Evolutionary conservation across 1,140 invertebrate genomes (phyloP).

Genomic region (Bombus turneri): DNA sequence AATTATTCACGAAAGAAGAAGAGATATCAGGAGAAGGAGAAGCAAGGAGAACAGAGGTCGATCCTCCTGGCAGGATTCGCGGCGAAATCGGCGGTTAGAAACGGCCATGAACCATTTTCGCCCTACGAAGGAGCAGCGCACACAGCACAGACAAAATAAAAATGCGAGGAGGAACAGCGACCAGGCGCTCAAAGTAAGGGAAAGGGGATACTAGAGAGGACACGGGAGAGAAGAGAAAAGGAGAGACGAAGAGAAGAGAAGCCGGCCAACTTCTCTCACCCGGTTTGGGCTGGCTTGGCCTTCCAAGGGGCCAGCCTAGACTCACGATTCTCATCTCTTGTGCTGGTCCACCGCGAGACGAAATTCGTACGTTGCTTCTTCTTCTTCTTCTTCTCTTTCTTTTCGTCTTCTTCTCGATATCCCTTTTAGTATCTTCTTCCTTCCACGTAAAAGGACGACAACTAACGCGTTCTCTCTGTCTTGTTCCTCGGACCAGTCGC

Average conservation of each 20-base stretch:
- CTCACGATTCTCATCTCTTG: constrained; percentile 67
- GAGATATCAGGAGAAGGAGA: neutral
- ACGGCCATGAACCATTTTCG: constrained; percentile 78
- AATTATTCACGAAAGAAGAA: neutral
- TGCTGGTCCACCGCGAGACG: constrained; percentile 62
- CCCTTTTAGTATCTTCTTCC: neutral
- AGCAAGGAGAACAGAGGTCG: constrained; percentile 43
- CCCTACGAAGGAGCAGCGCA: constrained; percentile 67
- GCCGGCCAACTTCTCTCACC: constrained; percentile 69
- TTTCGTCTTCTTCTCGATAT: neutral
- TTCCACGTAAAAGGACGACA: constrained; percentile 1
- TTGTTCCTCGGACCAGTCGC: constrained; percentile 36
- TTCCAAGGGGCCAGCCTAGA: constrained; percentile 62
- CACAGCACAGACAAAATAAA: constrained; percentile 78
- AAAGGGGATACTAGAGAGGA: constrained; percentile 31
- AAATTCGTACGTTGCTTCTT: constrained; percentile 63
- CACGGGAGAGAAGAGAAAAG: constrained; percentile 36
- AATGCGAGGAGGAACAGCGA: constrained; percentile 61
- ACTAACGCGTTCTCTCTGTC: constrained; percentile 13
- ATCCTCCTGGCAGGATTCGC: constrained; percentile 64
- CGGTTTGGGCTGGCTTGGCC: constrained; percentile 60
- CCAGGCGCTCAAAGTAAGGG: constrained; percentile 21
- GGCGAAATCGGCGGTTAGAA: constrained; percentile 67
- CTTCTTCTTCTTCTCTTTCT: constrained; percentile 25
- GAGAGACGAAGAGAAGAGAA: constrained; percentile 40